Evolutionary conservation across 2,888 invertebrate species (phyloP).

Genomic region (Ophion ventricosus): DNA sequence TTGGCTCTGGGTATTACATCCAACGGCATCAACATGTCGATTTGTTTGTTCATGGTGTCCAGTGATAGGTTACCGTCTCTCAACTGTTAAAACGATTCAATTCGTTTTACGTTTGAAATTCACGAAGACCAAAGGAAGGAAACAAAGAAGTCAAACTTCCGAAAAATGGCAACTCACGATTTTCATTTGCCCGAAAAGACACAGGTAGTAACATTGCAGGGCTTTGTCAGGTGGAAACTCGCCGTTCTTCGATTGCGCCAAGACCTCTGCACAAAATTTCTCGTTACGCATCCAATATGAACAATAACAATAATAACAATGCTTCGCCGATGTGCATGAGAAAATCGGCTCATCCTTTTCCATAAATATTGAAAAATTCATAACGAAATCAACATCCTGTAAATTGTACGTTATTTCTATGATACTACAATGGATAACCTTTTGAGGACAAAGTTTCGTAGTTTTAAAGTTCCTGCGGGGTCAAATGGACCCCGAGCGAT

Average conservation of each 20-base stretch:
- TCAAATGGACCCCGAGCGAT: background rate
- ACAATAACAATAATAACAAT: background rate
- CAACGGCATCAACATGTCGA: conserved; percentile 73
- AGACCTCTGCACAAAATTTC: conserved; percentile 63
- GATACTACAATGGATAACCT: background rate
- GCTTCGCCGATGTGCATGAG: background rate
- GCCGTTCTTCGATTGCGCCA: conserved; percentile 66
- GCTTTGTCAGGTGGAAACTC: conserved; percentile 67
- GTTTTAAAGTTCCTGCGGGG: too few species aligned
- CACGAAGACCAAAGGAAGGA: too few species aligned
- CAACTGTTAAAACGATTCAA: conserved; percentile 77
- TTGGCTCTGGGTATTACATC: conserved; percentile 68
- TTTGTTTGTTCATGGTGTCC: conserved; percentile 84
- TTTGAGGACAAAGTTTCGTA: background rate
- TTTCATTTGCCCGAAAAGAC: conserved; percentile 84
- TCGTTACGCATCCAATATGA: background rate
- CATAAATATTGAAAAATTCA: background rate
- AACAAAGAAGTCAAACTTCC: background rate
- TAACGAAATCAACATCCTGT: background rate
- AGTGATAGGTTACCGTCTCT: conserved; percentile 85
- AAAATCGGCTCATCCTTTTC: too few species aligned
- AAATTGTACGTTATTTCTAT: background rate
- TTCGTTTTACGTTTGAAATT: background rate
- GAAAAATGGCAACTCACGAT: conserved; percentile 80
- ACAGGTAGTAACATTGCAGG: conserved; percentile 85